phyloP scores from a whole-genome alignment of 2,113 vertebrate species.

The Rhinolophus sinicus region DNA sequence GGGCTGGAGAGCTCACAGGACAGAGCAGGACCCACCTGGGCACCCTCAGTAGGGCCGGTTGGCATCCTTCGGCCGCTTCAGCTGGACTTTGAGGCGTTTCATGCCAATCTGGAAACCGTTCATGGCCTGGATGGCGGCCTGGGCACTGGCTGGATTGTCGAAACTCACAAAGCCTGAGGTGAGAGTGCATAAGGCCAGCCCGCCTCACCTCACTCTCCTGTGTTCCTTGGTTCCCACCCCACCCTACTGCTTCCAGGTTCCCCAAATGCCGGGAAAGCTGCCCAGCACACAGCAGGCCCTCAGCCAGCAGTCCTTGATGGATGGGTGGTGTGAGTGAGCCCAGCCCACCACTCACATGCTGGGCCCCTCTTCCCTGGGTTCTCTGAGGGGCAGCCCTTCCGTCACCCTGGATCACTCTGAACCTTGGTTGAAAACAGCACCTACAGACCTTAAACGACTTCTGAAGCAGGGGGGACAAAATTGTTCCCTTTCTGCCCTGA shows the following conservation, averaged over 20 bases:
- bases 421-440: neutral
- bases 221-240: neutral
- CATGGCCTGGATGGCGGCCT: conserved; percentile 96
- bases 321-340: neutral
- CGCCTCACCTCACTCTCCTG: neutral
- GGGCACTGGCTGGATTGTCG: conserved; percentile 94
- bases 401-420: neutral
- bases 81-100: conserved; percentile 96
- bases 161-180: conserved; percentile 94
- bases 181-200: conserved; percentile 8
- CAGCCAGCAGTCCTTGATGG: neutral
- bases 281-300: neutral
- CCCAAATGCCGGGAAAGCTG: neutral
- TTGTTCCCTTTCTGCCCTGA: neutral
- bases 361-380: neutral
- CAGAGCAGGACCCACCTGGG: conserved; percentile 79
- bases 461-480: neutral
- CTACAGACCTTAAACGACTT: neutral
- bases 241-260: neutral
- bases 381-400: neutral
- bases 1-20: neutral
- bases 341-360: neutral
- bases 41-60: conserved; percentile 91
- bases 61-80: conserved; percentile 95
- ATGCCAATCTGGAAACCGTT: conserved; percentile 97